These are phyloP conservation scores for Kryptolebias marmoratus DNA, from an alignment of 2,113 vertebrate genomes.

Conservation along the genomic window DNA sequence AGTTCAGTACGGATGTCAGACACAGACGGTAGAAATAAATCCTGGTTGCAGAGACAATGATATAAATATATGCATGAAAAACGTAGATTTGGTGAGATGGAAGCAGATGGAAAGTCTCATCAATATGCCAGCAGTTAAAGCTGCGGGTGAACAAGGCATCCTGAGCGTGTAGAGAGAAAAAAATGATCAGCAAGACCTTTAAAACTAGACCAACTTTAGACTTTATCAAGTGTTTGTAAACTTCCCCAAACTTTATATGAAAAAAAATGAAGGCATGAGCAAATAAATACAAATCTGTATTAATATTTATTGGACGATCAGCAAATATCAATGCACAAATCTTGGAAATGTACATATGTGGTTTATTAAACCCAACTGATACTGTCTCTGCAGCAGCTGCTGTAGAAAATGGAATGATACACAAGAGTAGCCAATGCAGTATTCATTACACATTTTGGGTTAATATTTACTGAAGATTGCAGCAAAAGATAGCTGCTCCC, in stretches of 20 bases:
- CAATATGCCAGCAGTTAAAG: background rate
- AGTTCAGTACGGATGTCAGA: background rate
- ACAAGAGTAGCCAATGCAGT: background rate
- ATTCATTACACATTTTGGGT: background rate
- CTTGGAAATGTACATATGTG: too few relatives aligned
- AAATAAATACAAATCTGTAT: too few relatives aligned
- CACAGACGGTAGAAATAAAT: background rate
- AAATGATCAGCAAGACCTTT: background rate
- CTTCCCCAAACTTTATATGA: background rate
- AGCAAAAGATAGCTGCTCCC: background rate
- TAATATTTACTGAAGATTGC: slow-evolving; percentile 1
- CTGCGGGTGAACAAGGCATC: background rate
- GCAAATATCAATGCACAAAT: too few relatives aligned
- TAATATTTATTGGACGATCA: too few relatives aligned
- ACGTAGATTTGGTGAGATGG: background rate
- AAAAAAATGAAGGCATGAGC: background rate
- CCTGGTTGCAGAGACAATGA: background rate
- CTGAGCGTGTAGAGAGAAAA: background rate
- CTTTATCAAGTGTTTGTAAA: background rate
- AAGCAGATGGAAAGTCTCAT: background rate
- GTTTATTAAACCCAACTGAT: too few relatives aligned
- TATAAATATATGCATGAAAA: background rate
- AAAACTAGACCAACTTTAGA: background rate
- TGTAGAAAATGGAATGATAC: background rate
- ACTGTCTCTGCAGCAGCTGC: background rate